phyloP scores from a whole-genome alignment of 2,113 vertebrate genomes.

The Turnix velox region DNA sequence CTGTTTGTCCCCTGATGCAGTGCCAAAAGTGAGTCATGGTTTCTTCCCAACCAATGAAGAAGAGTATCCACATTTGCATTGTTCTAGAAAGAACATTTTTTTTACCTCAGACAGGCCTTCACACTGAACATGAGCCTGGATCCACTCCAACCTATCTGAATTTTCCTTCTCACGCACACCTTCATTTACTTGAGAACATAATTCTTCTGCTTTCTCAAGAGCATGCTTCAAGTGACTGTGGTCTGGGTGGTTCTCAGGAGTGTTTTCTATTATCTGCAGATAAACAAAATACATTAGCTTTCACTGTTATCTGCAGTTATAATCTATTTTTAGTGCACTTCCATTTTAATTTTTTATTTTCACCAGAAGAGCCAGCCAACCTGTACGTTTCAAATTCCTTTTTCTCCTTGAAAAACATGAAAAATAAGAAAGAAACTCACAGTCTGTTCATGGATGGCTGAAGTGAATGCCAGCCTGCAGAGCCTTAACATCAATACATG shows the following conservation, averaged over 20 bases:
- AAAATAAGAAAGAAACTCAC: neutral
- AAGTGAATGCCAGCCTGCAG: neutral
- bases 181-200: slow-evolving; percentile 98
- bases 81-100: neutral
- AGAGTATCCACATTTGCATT: neutral
- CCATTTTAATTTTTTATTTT: neutral
- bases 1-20: neutral
- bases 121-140: slow-evolving; percentile 95
- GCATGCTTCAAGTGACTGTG: slow-evolving; percentile 93
- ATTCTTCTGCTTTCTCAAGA: slow-evolving; percentile 95
- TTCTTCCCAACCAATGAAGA: neutral
- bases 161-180: slow-evolving; percentile 98
- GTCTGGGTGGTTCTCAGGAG: slow-evolving; percentile 93
- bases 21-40: neutral
- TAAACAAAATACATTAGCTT: neutral
- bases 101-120: slow-evolving; percentile 95
- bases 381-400: neutral
- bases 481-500: neutral
- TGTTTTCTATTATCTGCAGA: slow-evolving; percentile 92
- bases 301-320: neutral
- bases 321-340: neutral
- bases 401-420: neutral
- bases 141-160: slow-evolving; percentile 97
- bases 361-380: neutral
- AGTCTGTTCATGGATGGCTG: neutral